Base-by-base conservation (phyloP, 1,140 invertebrate species). In the Temnothorax longispinosus region DNA sequence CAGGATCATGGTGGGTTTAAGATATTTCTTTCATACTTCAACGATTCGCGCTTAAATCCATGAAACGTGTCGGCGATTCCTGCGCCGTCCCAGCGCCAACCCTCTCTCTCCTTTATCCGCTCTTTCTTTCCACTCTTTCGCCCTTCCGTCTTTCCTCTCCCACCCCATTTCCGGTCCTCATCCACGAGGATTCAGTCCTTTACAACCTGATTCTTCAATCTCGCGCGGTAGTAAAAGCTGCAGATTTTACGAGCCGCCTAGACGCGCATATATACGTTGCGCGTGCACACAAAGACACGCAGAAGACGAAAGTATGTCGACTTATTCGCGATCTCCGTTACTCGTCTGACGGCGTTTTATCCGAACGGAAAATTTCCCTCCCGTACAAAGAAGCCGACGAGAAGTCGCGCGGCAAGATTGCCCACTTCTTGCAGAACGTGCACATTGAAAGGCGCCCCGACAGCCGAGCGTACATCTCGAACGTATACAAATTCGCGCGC, bases 1-100 rank as follows among this genome's bases (percentile, higher is more conserved):
- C 67, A 58, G 91, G 89, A 92, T 94, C 85, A 92, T 60, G 72
- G 44, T 74, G 88, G 90, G 90, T 91, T 92, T 89, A 93, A 93
- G 93, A 94, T 94, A 93, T 93, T 93, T 94, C 92, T 94, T 93
- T 93, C 92, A 93, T 93, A 92, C 90, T 90, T 93, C 89, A 91
- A 91, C 90, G 89, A 89, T 87, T 65, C 44, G 58, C 11, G 82
- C 76, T 86, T 85, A 89, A 92, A 76, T 92, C 88, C 38, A 80
- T 91, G 89, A 91, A 92, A 91, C 85, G 87, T 86, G 75, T 84
- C 90, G 90, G 72, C 74, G 64, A 75, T 74, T 56, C 32, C 54
- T 76, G 52, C 41, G 44, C 41, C 50, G 69, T 60, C 60, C 84
- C 75, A 75, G 67, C 62, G 74, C 74, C 38, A 78, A 75, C 77